phyloP scores from a whole-genome alignment of 2,888 invertebrate genomes.

The Eudasyphora cyanicolor region DNA sequence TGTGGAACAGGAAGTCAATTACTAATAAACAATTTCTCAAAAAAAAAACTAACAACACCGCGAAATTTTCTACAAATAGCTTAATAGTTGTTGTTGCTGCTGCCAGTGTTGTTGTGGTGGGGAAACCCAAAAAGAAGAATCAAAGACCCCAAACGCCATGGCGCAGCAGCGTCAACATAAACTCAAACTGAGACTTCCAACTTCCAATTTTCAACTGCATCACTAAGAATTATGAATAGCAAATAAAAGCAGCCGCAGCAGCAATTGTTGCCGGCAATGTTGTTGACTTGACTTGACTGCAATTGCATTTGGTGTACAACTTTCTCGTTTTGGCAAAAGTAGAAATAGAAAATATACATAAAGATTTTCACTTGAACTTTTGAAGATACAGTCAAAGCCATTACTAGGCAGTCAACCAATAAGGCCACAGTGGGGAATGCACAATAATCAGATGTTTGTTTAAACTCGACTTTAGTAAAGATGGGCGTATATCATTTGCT shows the following conservation, averaged over 20 bases:
- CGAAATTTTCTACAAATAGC: constrained; percentile 39
- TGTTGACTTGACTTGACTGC: background rate
- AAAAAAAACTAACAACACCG: background rate
- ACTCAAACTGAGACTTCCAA: background rate
- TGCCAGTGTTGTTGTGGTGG: constrained; percentile 32
- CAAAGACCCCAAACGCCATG: background rate
- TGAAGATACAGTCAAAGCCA: constrained; percentile 56
- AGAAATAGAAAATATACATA: constrained; percentile 65
- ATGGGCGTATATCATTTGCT: no score
- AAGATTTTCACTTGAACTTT: constrained; percentile 66
- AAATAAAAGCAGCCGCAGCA: constrained; percentile 56
- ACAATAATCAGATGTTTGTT: no score
- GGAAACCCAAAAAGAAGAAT: constrained; percentile 9
- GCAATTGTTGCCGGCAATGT: background rate
- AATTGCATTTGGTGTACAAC: constrained; percentile 50
- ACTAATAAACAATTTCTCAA: constrained; percentile 40
- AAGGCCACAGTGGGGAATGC: no score
- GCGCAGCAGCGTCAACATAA: no score
- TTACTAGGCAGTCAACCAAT: background rate
- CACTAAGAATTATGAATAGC: constrained; percentile 61
- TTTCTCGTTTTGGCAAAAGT: constrained; percentile 65
- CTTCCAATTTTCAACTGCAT: background rate
- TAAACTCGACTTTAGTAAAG: no score
- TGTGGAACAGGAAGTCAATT: constrained; percentile 64
- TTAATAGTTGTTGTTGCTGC: no score